Conservation (phyloP, 2,888 invertebrate species). For the Cheilosia variabilis region DNA sequence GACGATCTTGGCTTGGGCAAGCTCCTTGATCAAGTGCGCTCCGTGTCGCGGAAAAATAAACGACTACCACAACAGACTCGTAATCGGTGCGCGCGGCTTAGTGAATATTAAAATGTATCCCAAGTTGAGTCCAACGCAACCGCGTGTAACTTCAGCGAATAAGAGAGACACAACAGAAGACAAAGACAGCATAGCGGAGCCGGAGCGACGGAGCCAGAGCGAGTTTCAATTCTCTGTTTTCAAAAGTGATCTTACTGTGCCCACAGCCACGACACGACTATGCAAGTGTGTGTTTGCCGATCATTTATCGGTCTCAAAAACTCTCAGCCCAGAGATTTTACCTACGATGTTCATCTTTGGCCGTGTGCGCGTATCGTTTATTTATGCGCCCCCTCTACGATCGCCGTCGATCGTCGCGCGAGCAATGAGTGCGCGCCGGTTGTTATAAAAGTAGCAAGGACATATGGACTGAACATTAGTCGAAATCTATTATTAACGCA, state of each 20-base stretch:
- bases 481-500: slow-evolving; percentile 84
- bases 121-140: slow-evolving; percentile 5
- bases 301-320: slow-evolving; percentile 62
- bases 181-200: slow-evolving; percentile 5
- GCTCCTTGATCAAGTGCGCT: slow-evolving; percentile 59
- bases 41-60: slow-evolving; percentile 19
- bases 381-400: slow-evolving; percentile 69
- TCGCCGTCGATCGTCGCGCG: slow-evolving; percentile 69
- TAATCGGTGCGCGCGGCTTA: not conserved
- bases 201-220: slow-evolving; percentile 55
- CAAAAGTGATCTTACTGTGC: slow-evolving; percentile 42
- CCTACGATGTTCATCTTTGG: slow-evolving; percentile 75
- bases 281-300: slow-evolving; percentile 39
- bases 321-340: slow-evolving; percentile 72
- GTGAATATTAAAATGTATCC: slow-evolving; percentile 52
- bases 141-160: slow-evolving; percentile 37
- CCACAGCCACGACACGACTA: not conserved
- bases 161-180: slow-evolving; percentile 64
- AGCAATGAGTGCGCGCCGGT: slow-evolving; percentile 78
- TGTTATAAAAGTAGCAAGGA: slow-evolving; percentile 84
- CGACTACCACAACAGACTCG: not conserved
- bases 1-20: slow-evolving; percentile 65
- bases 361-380: slow-evolving; percentile 72
- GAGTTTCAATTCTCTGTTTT: slow-evolving; percentile 47
- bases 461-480: slow-evolving; percentile 84